These are phyloP conservation scores for Akabosia matsudoensis DNA, from an alignment of 1,140 invertebrate species.

Conservation along the genomic window DNA sequence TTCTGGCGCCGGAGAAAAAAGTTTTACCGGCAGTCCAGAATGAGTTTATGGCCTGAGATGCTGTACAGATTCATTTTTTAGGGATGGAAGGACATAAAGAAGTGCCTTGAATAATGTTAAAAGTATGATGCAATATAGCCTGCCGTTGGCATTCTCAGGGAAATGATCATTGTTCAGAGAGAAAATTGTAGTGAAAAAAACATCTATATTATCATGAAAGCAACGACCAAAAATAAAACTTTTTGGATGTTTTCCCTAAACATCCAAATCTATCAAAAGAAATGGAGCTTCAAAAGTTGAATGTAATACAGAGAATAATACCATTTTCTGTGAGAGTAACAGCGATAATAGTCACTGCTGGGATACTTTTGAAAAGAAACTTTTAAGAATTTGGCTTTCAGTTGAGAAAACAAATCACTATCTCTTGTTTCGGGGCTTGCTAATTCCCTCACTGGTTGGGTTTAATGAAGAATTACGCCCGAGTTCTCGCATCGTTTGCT, in stretches of 20 bases:
- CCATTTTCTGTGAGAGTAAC: too few species aligned
- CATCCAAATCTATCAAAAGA: neutral
- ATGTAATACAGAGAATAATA: neutral
- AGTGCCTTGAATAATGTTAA: too few species aligned
- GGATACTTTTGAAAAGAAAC: neutral
- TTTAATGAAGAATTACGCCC: too few species aligned
- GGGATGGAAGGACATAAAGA: too few species aligned
- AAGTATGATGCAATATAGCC: too few species aligned
- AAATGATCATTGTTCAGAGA: too few species aligned
- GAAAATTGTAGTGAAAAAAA: too few species aligned
- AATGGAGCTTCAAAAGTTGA: neutral
- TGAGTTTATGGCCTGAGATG: neutral
- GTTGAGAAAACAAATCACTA: neutral
- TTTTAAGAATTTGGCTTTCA: neutral
- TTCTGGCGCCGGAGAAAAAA: conserved; percentile 44
- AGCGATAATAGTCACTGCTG: neutral
- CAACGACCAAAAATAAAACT: too few species aligned
- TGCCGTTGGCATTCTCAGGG: too few species aligned
- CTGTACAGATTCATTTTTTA: neutral
- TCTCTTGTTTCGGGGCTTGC: neutral
- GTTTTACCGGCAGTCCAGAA: conserved; percentile 29
- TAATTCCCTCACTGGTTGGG: neutral
- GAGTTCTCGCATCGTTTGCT: too few species aligned
- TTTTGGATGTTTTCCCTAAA: neutral
- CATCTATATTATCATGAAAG: too few species aligned